phyloP scores from a whole-genome alignment of 2,797 vertebrate genomes.

The Psittacula derbiana region DNA sequence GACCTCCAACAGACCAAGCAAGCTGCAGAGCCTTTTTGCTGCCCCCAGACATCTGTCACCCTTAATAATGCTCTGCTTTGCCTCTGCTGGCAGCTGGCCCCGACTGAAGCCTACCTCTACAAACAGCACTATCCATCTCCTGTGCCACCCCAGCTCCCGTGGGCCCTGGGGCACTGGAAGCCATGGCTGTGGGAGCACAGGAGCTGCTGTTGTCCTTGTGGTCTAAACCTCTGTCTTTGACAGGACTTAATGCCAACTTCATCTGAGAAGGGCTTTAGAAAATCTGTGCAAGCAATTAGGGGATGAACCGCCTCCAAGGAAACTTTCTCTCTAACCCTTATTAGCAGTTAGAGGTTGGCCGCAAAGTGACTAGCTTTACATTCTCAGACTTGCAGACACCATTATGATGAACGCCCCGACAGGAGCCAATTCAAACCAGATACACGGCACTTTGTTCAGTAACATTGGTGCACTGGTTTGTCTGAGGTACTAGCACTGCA shows the following conservation, averaged over 20 bases:
- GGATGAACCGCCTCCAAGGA: conserved; percentile 37
- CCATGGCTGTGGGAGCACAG: neutral
- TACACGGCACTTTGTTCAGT: neutral
- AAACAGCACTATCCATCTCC: neutral
- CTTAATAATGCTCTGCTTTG: neutral
- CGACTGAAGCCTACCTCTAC: neutral
- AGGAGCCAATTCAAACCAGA: conserved; percentile 49
- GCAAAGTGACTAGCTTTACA: conserved; percentile 50
- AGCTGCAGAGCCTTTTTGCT: neutral
- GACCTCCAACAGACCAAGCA: neutral
- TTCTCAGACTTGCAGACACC: conserved; percentile 66
- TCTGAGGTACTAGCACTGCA: neutral
- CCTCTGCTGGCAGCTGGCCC: neutral
- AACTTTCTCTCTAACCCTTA: conserved; percentile 58
- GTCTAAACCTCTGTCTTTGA: neutral
- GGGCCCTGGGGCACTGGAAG: neutral
- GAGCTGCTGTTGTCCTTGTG: neutral
- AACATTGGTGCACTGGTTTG: neutral
- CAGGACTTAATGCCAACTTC: neutral
- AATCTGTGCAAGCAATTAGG: conserved; percentile 50
- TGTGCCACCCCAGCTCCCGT: neutral
- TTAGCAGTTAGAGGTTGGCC: conserved; percentile 64
- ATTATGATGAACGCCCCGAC: conserved; percentile 3
- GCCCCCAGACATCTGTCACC: neutral
- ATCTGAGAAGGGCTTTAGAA: conserved; percentile 37